Conservation (phyloP, 2,797 vertebrate species). For the Chloroceryle amazona region DNA sequence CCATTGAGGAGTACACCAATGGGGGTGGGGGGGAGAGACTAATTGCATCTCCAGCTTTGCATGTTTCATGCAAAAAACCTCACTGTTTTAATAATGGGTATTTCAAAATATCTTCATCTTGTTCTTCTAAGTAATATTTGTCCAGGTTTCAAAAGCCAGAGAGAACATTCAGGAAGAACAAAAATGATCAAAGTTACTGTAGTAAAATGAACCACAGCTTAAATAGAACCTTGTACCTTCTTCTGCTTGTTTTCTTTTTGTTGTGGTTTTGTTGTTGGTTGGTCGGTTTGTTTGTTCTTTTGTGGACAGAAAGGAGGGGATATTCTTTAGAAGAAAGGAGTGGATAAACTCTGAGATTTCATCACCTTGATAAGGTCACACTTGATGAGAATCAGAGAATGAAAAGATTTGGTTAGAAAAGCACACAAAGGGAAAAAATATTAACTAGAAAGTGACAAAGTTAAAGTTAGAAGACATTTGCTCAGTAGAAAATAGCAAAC, state of each 20-base stretch:
- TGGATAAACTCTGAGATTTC: neutral
- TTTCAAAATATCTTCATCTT: neutral
- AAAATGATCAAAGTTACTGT: neutral
- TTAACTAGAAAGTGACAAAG: neutral
- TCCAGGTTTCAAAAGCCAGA: neutral
- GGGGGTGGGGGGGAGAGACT: neutral
- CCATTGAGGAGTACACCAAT: neutral
- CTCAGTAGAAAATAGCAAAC: neutral
- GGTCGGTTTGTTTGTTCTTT: no score
- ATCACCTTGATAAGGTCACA: neutral
- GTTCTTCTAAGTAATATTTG: neutral
- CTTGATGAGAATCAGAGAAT: neutral
- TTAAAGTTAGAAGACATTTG: neutral
- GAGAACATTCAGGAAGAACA: neutral
- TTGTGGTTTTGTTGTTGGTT: no score
- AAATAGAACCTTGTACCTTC: neutral
- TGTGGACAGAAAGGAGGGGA: no score
- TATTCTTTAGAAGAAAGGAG: neutral
- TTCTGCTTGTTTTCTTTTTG: neutral
- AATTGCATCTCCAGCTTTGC: slow-evolving; percentile 11
- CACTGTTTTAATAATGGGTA: neutral
- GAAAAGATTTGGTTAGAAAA: neutral
- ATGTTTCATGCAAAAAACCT: neutral
- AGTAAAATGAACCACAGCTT: neutral
- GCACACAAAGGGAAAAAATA: neutral